These are phyloP conservation scores for Drosophila planitibia DNA, from an alignment of 2,888 invertebrate species.

Conservation along the genomic window DNA sequence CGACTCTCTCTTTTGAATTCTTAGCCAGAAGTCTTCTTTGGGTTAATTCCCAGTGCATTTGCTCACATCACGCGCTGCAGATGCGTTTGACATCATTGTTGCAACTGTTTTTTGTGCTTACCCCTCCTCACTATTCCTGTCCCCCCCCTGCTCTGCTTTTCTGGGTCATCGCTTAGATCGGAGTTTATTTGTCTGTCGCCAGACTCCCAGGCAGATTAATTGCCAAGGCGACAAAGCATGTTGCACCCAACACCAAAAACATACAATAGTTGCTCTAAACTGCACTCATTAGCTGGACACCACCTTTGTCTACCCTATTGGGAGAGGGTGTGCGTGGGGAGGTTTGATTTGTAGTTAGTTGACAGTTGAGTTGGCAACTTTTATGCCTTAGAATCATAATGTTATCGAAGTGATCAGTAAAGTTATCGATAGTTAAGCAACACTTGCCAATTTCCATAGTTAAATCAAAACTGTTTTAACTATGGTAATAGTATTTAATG, in stretches of 20 bases:
- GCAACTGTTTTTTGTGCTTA: conserved; percentile 9
- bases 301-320: conserved; percentile 33
- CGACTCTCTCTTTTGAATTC: conserved; percentile 42
- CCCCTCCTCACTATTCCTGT: background rate
- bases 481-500: background rate
- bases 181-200: conserved; percentile 35
- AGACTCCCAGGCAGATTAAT: conserved; percentile 64
- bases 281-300: conserved; percentile 37
- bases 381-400: background rate
- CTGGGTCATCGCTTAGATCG: conserved; percentile 41
- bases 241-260: conserved; percentile 49
- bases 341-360: background rate
- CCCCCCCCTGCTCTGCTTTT: conserved; percentile 5
- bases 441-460: background rate
- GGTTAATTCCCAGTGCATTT: conserved; percentile 69
- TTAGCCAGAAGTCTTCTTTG: conserved; percentile 25
- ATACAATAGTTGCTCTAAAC: conserved; percentile 28
- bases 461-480: background rate
- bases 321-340: background rate
- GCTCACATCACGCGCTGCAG: conserved; percentile 55
- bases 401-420: background rate
- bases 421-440: background rate
- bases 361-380: fast-evolving
- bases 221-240: conserved; percentile 37
- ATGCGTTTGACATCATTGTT: conserved; percentile 60